Conservation (phyloP, 2,888 invertebrate species). For the Periphyllus acericola region DNA sequence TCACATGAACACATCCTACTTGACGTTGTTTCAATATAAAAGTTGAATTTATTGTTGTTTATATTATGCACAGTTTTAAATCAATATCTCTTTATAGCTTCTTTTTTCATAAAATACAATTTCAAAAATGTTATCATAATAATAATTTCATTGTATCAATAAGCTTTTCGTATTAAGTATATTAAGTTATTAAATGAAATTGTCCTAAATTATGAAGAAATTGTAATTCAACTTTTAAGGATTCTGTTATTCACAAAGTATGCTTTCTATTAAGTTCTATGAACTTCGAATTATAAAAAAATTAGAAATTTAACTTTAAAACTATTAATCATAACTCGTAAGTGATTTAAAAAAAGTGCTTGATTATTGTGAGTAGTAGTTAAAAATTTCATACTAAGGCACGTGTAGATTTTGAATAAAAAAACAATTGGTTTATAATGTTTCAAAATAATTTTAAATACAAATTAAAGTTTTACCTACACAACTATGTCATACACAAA, state of each 20-base stretch:
- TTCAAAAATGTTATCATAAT: not conserved
- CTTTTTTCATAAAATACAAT: not conserved
- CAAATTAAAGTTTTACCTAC: not conserved
- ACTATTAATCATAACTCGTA: not conserved
- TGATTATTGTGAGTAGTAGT: not conserved
- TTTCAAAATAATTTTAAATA: constrained; percentile 19
- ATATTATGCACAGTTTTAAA: not conserved
- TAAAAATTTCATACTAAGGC: not conserved
- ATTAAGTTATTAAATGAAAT: not conserved
- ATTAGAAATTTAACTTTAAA: not conserved
- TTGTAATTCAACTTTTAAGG: not conserved
- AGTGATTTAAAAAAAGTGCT: not conserved
- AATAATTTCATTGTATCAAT: not conserved
- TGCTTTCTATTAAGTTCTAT: not conserved
- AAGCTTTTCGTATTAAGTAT: not conserved
- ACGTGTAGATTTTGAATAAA: not conserved
- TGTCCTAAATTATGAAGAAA: not conserved
- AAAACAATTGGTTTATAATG: constrained; percentile 1
- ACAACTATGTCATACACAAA: not conserved
- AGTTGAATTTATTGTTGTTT: not conserved
- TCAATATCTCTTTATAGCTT: not conserved
- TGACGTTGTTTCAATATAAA: constrained; percentile 10
- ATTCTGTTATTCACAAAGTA: not conserved
- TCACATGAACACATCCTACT: not conserved
- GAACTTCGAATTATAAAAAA: not conserved